Base-by-base conservation (phyloP, 2,888 invertebrate species). In the Ennomos quercinarius region DNA sequence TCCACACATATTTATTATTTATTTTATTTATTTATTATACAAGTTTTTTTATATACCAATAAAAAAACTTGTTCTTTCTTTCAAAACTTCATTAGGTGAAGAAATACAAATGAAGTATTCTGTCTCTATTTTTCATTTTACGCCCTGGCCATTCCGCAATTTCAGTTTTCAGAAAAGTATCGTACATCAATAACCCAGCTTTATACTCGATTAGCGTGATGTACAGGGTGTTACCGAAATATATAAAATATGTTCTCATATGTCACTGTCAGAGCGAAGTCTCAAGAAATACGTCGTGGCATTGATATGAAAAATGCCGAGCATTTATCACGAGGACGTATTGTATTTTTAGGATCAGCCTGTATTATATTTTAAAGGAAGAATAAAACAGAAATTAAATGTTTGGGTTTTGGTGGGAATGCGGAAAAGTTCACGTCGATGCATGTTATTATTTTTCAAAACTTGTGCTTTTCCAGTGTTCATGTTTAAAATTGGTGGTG, bases 181-280 rank as follows among this genome's bases (percentile, higher is more conserved):
- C 46, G 35, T 45, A 43, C 64, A 69, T 69, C 69, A 68, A 71
- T 71, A 76, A 71, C 73, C 44, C 17, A 58, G 76, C 77, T 80
- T 77, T 80, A 78, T 77, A 82, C 83, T 83, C 82, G 83, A 86
- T 87, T 87, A 83, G 71, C 69, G 74, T 73, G 65, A 76, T 72
- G 75, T 73, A 79, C 74, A 76, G 72, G 66, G 57, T 76, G 80
- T 75, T 78, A 70, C 73, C 58, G 53, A 68, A 78, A 78, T 70
- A 76, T 82, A 78, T n/a, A n/a, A n/a, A n/a, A n/a, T 81, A 72
- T 72, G 67, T 62, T 40, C 67, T 72, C 68, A 83, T 86, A 79
- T 73, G 78, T 86, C 87, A 84, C 74, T 74, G 84, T 86, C 83
- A 72, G 38, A 65, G 51, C 64, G 54, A 54, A 57, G 56, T 61